Base-by-base conservation (phyloP, 2,888 invertebrate genomes). In the Agrilus cyanescens region DNA sequence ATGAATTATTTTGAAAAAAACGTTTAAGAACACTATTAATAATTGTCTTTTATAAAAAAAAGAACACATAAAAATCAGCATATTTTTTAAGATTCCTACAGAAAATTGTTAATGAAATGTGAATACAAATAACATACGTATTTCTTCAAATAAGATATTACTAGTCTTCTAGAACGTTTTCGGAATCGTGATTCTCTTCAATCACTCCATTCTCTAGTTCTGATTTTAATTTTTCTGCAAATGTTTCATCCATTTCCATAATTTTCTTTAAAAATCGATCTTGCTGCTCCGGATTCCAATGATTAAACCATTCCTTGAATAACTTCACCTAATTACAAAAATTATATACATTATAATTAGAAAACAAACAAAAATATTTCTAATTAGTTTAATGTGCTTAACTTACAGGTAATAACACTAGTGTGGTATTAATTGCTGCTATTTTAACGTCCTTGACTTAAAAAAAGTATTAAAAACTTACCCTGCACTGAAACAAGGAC, bases 231-330 rank as follows among this genome's bases (percentile, higher is more conserved):
- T 85, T 85, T 40, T 74, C 75, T 3, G 79, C 80, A 57, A 87
- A 85, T 43, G 73, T 76, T 1, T 79, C 60, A 61, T 88, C 88
- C 33, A 80, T 72, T 56, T 83, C 82, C 18, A 78, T 74, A 18
- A 87, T 75, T 48, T 80, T 77, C 43, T 75, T 74, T 31, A 85
- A 67, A 29, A 88, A 70, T 50, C 75, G 74, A 31, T 80, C 78
- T 57, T 80, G 81, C 49, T 85, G 81, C 48, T 81, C 81, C 35
- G 75, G 71, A 5, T 77, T 74, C 89, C 89, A 89, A 53, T 79
- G 78, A 12, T 78, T 75, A 55, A 80, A 82, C 89, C 89, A 89
- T 65, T 88, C 85, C 55, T 80, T 80, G 57, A 88, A 88, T 34
- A 89, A 65, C 67, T 89, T 88, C 37, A 82, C 76, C 82, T 83